These are phyloP conservation scores for Passer domesticus DNA, from an alignment of 2,113 vertebrate genomes.

Conservation along the genomic window DNA sequence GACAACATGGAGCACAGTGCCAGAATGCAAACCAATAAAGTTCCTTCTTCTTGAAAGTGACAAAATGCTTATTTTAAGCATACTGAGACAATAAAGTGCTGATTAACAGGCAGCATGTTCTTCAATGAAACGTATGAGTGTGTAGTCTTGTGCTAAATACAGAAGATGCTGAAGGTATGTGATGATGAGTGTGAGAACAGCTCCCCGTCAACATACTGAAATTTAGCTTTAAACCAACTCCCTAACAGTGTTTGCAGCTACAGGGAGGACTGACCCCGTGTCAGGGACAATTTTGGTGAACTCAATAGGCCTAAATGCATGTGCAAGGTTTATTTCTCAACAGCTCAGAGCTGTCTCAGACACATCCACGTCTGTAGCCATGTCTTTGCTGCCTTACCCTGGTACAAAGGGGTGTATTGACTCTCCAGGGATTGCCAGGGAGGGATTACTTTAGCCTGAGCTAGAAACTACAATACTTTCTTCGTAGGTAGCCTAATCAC, in stretches of 20 bases:
- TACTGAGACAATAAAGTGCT: slow-evolving; percentile 50
- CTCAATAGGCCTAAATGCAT: background rate
- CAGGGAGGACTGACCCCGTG: background rate
- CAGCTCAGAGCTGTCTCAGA: background rate
- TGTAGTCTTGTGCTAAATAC: background rate
- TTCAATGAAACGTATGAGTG: background rate
- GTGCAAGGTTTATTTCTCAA: background rate
- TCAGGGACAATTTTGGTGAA: background rate
- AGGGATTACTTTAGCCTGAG: background rate
- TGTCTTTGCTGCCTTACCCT: background rate
- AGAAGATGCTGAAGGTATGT: slow-evolving; percentile 16
- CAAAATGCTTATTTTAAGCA: slow-evolving; percentile 59
- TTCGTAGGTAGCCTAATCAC: background rate
- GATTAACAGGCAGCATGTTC: slow-evolving; percentile 45
- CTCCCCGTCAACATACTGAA: background rate
- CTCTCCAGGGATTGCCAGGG: background rate
- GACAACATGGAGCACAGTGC: slow-evolving; percentile 23
- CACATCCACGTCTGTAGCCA: background rate
- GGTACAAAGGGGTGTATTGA: background rate
- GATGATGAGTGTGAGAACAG: background rate
- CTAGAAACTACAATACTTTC: background rate
- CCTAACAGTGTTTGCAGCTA: background rate
- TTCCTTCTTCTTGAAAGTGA: slow-evolving; percentile 31
- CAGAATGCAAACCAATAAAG: slow-evolving; percentile 53
- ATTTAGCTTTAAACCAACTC: background rate